Evolutionary conservation across 2,888 invertebrate genomes (phyloP), one percentile per base, ranked within the genome.

Genomic region (Sinopyrophorus schimmeli): DNA sequence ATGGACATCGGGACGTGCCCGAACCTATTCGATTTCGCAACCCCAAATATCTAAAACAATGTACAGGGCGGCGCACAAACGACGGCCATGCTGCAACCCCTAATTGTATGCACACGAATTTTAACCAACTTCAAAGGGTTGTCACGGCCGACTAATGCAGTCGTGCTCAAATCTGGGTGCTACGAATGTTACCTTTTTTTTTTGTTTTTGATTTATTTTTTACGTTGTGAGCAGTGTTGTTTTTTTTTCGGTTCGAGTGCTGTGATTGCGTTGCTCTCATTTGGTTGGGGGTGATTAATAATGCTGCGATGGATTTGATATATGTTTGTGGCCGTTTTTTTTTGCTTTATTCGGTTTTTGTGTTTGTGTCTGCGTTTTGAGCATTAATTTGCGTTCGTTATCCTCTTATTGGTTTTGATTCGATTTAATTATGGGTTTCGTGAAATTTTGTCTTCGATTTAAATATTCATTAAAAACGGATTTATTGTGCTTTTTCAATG

Each of bases 21-120:
- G 55, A 24, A 41, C 37, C 34, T 46, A 39, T 30, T 50, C 47
- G 23, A 18, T 24, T 34, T 21, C 17, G 30, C 52, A 5, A 18
- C 15, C 58, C 62, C 60, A 62, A 65, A 63, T 64, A 62, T 59
- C 53, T 62, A 61, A 67, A 65, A 68, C 68, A 68, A 68, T 66
- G 55, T 61, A 40, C 51, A 54, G 64, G 66, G 66, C 66, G 65
- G 60, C 58, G 57, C 63, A 37, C 49, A 54, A 53, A 27, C 42
- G 59, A 55, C 65, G 44, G 62, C 65, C 65, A 65, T 64, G 54
- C 58, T 43, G 37, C 46, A 44, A n/a, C 14, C 31, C 43, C 31
- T 55, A 53, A 48, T 54, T 37, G 31, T 47, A 53, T 51, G 54
- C 47, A 52, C 23, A 27, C 26, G 37, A 28, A 46, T 38, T 40